Percentiles rank a stretch among this genome's conserved stretches.
Evolutionary conservation across 2,797 vertebrate genomes (phyloP).

Genomic region (Poeciliopsis turneri): DNA sequence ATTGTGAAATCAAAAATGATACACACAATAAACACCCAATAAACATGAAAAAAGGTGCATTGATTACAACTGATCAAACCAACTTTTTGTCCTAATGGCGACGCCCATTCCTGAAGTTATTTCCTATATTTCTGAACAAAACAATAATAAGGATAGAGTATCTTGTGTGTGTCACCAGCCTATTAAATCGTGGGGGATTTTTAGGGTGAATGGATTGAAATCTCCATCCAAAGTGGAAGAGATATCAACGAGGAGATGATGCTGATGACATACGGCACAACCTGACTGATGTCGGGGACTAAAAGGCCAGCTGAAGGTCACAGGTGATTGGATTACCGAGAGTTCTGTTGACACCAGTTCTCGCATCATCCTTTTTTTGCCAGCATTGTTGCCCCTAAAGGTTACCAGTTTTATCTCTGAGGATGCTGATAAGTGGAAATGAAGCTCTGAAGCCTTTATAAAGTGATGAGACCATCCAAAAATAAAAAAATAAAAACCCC

Average conservation of each 20-base stretch:
- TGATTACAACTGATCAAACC: background rate
- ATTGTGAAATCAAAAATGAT: background rate
- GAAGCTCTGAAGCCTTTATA: conserved; percentile 67
- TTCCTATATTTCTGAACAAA: background rate
- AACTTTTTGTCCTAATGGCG: background rate
- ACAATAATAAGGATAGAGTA: conserved; percentile 2
- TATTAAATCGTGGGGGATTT: conserved; percentile 13
- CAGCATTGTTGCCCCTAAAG: conserved; percentile 80
- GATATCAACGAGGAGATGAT: conserved; percentile 25
- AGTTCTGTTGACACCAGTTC: conserved; percentile 59
- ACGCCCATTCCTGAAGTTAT: background rate
- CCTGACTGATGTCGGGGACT: conserved; percentile 37
- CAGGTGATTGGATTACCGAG: conserved; percentile 69
- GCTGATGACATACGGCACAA: conserved; percentile 37
- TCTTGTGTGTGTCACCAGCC: conserved; percentile 2
- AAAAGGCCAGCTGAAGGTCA: conserved; percentile 80
- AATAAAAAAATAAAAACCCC: conserved; percentile 7
- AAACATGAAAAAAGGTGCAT: background rate
- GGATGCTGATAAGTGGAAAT: background rate
- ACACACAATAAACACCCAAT: background rate
- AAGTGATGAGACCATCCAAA: conserved; percentile 25
- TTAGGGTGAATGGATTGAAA: conserved; percentile 42
- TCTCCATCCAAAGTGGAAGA: conserved; percentile 40
- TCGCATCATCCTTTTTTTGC: conserved; percentile 41
- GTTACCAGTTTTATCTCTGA: conserved; percentile 76